Evolutionary conservation across 2,888 invertebrate species (phyloP), one percentile per base, ranked within the genome.

Genomic region (Pediacus dermestoides): DNA sequence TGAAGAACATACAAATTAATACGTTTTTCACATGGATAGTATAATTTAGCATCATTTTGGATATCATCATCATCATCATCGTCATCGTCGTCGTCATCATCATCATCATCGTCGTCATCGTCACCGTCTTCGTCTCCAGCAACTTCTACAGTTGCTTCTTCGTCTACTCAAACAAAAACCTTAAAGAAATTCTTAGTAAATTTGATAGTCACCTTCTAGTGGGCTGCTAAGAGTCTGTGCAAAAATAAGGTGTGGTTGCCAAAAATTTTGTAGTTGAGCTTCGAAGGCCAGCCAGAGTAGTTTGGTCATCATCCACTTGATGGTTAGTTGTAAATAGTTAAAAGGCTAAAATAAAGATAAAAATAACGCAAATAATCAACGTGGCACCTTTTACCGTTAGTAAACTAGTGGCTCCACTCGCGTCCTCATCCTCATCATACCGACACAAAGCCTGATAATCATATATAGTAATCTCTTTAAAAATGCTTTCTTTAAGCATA

Each of bases 401-500:
- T 18, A 71, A 41, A 34, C 53, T 53, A 53, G 66, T 35, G 4
- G 41, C 35, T 21, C 50, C 50, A 63, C 23, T 64, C 60, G 49
- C 66, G 64, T 53, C 58, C 12, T 67, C 66, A 2, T 67, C 64
- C 34, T 73, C 71, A 35, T 73, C 69, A 34, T 34, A 37, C 13
- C 30, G 32, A 58, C 92, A 92, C 16, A 88, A 71, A 1, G 83
- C 88, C 66, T 93, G 92, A 60, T 88, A 90, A 66, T 93, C 91
- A 57, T 83, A 90, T 31, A 92, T 80, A 16, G 80, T 78, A 1
- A 90, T 79, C 46, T 79, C 77, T 39, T 83, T 79, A 63, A 81
- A 93, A 44, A 91, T 80, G 1, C 76, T 75, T 50, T 79, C 75
- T 1, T 78, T 70, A 1, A 91, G 73, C 74, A 92, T 81, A 0